Evolutionary conservation across 1,140 invertebrate species (phyloP), one percentile per base, ranked within the genome.

Genomic region (Calycopis cecrops): DNA sequence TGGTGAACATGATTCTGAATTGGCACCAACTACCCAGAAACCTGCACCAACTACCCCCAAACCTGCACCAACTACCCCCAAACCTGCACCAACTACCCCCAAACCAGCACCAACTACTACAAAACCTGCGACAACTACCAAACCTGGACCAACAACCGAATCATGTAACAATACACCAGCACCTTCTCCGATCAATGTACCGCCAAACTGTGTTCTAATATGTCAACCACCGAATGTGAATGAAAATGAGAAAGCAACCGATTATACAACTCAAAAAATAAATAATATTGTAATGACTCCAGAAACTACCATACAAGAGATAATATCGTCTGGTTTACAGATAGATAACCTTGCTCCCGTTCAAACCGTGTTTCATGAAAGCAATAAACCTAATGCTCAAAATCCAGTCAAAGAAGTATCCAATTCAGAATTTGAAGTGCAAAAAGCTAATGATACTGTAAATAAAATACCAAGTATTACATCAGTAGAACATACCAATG

Each of bases 1-100:
- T 16, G 52, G 57, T 34, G 61, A 38, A 40, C 3, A 17, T 9
- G 21, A 44, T 18, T 34, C 51, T 38, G 33, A 35, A 21, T 28
- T n/a, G 1, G 12, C 37, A n/a, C 14, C 28, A 14, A 33, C 48
- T 28, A 28, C 21, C 6, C 6, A 2, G 10, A 14, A 44, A 44
- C 14, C 37, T n/a, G 21, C 14, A 9, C 4, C 35, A 16, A 14
- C 57, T 10, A 33, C 9, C 11, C 17, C 12, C 6, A 33, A 10
- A 12, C n/a, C 28, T 10, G 18, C 35, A 37, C 18, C 35, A 18
- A 21, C 50, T 8, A 35, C 35, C 3, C 9, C 35, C 10, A 52
- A 48, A 55, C 34, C 44, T 9, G 34, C n/a, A n/a, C 1, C 42
- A 6, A 33, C 42, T 44, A 53, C 35, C n/a, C n/a, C n/a, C n/a